phyloP scores from a whole-genome alignment of 37 sponge, comb jelly and placozoan genomes.

The Ianthella basta region DNA sequence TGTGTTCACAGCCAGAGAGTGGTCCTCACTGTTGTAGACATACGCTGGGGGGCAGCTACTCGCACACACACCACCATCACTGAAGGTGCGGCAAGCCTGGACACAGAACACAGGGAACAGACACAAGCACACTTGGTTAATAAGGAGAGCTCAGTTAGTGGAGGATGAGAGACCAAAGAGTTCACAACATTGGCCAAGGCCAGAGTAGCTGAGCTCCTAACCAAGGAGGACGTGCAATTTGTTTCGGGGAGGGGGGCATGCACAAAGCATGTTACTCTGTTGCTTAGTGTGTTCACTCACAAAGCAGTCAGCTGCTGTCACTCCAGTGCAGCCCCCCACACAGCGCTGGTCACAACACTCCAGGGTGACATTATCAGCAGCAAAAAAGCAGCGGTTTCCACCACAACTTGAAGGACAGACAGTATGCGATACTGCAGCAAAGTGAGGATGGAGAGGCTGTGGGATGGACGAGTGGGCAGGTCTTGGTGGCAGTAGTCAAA shows the following conservation, averaged over 20 bases:
- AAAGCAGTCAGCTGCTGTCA: background rate
- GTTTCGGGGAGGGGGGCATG: too few relatives aligned
- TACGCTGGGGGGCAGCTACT: conserved; percentile 46
- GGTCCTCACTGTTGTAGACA: conserved; percentile 42
- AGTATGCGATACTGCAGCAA: background rate
- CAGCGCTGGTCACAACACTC: conserved; percentile 6
- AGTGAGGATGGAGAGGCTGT: too few relatives aligned
- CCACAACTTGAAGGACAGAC: background rate
- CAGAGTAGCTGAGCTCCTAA: too few relatives aligned
- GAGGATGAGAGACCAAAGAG: too few relatives aligned
- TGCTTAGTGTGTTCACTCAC: conserved; percentile 8
- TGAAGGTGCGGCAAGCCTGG: conserved; percentile 65
- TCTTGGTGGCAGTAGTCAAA: too few relatives aligned
- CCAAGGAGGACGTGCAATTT: too few relatives aligned
- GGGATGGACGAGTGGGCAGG: too few relatives aligned
- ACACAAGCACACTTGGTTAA: background rate
- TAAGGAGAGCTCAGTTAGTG: too few relatives aligned
- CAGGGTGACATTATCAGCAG: background rate
- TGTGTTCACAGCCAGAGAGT: conserved; percentile 38
- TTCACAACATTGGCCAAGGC: too few relatives aligned
- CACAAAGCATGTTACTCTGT: background rate
- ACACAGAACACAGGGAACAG: background rate
- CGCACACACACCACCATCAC: conserved; percentile 67
- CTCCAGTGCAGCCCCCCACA: conserved; percentile 22
- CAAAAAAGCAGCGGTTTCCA: background rate